Evolutionary conservation across 2,888 invertebrate species (phyloP), one percentile per base, ranked within the genome.

Genomic region (Encarsia formosa): DNA sequence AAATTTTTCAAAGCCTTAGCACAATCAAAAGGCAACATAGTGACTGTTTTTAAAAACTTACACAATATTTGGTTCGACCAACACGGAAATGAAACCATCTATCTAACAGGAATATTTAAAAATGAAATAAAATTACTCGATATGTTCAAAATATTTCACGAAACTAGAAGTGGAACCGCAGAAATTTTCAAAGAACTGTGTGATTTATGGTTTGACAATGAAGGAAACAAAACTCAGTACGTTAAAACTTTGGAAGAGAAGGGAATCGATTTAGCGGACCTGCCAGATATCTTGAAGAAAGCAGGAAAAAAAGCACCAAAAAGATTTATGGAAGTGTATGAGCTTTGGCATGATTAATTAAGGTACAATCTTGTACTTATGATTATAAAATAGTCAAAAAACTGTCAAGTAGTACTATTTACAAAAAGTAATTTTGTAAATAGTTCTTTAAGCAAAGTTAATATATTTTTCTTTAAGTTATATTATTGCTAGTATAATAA

Each of bases 1-100:
- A 58, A 40, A 46, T 56, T 65, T 37, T 63, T 65, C 31, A 61
- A 63, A 60, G 63, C 66, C 57, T 61, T 57, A 13, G 5, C 37
- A 31, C 45, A 53, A 56, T 51, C 55, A 46, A 44, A 65, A 52
- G 52, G 57, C 39, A 61, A 61, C 49, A 60, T 29, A 3, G 6
- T 11, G 16, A 6, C 35, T 16, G 37, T 23, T 19, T 49, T 49
- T 15, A 6, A 26, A 34, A 20, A 49, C 24, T 35, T 49, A 4
- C 23, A 35, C 13, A 6, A 34, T 15, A 11, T 41, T 5, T 49
- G 34, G 20, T 41, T 49, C 20, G 19, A 40, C n/a, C 24, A 32
- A 2, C 1, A 23, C 6, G 48, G 48, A 11, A 13, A 22, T 2
- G 38, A 15, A 38, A 23, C n/a, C 11, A 6, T 38, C 8, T 3